Percentiles rank a stretch among this genome's conserved stretches.
phyloP scores from a whole-genome alignment of 1,140 invertebrate species.

The Berghia stephanieae region DNA sequence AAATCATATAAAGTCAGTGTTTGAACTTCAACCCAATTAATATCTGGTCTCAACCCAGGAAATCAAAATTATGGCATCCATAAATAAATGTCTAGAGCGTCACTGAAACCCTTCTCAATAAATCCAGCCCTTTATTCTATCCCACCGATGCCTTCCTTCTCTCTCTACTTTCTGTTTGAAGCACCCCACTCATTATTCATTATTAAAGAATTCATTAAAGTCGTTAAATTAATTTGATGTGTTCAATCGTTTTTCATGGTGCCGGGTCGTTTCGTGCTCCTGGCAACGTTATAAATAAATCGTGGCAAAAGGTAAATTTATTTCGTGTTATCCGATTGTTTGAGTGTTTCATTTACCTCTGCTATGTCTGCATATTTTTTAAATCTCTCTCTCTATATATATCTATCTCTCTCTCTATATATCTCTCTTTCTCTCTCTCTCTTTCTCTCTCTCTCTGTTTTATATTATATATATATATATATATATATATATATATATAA shows the following conservation, averaged over 20 bases:
- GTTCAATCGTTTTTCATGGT: neutral
- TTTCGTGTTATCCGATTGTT: neutral
- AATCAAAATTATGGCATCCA: no score
- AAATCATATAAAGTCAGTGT: no score
- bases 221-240: neutral
- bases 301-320: neutral
- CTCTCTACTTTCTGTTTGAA: neutral
- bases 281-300: neutral
- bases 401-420: no score
- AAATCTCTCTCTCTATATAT: neutral
- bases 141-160: no score
- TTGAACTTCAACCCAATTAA: no score
- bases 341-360: neutral
- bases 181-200: neutral
- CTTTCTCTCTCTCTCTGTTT: conserved; percentile 10
- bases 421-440: no score
- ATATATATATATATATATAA: no score
- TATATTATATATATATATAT: no score
- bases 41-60: no score
- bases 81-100: no score
- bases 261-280: neutral
- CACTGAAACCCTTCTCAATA: no score
- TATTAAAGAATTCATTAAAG: neutral
- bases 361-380: neutral
- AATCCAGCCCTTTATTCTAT: no score